A percentile compares a stretch with the other conserved stretches of the same genome.
Evolutionary conservation across 2,888 invertebrate species (phyloP).

Genomic region (Lepidocyrtoides sp.): DNA sequence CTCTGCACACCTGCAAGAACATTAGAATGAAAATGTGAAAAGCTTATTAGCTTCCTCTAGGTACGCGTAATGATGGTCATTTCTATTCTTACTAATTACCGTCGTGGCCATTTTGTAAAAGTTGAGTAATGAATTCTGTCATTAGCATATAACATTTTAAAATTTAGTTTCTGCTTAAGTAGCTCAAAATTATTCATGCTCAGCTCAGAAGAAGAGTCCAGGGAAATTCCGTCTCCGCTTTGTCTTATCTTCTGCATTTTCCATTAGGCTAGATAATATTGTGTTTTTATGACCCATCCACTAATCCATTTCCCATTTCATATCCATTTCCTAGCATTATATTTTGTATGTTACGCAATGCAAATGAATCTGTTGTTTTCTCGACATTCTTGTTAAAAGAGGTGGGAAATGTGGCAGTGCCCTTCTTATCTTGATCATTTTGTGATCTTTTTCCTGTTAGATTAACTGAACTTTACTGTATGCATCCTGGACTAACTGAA

Average conservation of each 20-base stretch:
- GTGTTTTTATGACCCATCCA: neutral
- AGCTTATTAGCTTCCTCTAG: conserved; percentile 63
- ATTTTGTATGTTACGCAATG: neutral
- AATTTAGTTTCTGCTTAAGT: conserved; percentile 43
- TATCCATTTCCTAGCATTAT: too few species aligned
- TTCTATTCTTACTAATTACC: conserved; percentile 73
- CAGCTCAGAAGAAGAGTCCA: conserved; percentile 22
- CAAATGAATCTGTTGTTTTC: neutral
- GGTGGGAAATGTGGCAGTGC: too few species aligned
- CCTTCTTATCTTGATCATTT: too few species aligned
- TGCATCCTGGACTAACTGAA: too few species aligned
- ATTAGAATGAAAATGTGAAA: conserved; percentile 64
- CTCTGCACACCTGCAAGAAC: conserved; percentile 64
- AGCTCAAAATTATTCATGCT: conserved; percentile 36
- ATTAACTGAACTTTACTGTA: too few species aligned
- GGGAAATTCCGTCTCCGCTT: neutral
- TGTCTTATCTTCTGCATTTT: conserved; percentile 14
- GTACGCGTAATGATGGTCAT: conserved; percentile 78
- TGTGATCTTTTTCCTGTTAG: too few species aligned
- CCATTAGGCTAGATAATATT: too few species aligned
- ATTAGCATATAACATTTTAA: conserved; percentile 79
- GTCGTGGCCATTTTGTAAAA: conserved; percentile 73
- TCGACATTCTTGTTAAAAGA: too few species aligned
- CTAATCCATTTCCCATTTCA: too few species aligned
- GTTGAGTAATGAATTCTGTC: conserved; percentile 73